Conservation (phyloP, 2,888 invertebrate species). For the Biston betularia region DNA sequence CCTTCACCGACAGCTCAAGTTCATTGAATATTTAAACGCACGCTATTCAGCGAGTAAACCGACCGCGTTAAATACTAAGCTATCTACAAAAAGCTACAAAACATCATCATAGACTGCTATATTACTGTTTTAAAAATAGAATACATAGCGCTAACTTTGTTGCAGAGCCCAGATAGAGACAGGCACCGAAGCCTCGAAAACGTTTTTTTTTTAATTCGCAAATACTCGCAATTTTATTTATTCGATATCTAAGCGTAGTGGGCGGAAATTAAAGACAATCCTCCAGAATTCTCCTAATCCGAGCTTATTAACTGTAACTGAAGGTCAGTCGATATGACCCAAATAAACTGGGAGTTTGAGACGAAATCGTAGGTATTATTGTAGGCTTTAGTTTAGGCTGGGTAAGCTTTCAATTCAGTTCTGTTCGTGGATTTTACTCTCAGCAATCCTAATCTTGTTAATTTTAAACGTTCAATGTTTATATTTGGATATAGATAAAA, state of each 20-base stretch:
- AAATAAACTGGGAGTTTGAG: conserved; percentile 15
- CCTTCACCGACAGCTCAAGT: no score
- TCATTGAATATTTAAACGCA: no score
- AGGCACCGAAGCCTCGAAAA: no score
- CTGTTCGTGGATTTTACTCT: conserved; percentile 8
- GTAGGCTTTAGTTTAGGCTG: conserved; percentile 17
- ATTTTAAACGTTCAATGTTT: conserved; percentile 3
- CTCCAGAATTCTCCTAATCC: conserved; percentile 6
- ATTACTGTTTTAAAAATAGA: no score
- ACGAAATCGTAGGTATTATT: conserved; percentile 26
- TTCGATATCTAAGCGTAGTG: background rate
- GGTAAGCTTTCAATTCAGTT: conserved; percentile 15
- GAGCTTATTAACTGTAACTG: conserved; percentile 11
- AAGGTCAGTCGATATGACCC: conserved; percentile 26
- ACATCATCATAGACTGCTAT: no score
- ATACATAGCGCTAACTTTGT: no score
- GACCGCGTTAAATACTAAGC: no score
- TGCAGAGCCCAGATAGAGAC: no score
- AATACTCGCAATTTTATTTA: background rate
- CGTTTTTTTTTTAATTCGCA: no score
- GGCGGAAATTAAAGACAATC: conserved; percentile 6
- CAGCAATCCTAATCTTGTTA: background rate
- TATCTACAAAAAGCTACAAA: no score
- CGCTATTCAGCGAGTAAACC: no score
- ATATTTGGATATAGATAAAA: background rate